Percentiles rank a stretch among this genome's conserved stretches.
These are phyloP conservation scores for Cyanoderma ruficeps DNA, from an alignment of 2,113 vertebrate species.

Conservation along the genomic window DNA sequence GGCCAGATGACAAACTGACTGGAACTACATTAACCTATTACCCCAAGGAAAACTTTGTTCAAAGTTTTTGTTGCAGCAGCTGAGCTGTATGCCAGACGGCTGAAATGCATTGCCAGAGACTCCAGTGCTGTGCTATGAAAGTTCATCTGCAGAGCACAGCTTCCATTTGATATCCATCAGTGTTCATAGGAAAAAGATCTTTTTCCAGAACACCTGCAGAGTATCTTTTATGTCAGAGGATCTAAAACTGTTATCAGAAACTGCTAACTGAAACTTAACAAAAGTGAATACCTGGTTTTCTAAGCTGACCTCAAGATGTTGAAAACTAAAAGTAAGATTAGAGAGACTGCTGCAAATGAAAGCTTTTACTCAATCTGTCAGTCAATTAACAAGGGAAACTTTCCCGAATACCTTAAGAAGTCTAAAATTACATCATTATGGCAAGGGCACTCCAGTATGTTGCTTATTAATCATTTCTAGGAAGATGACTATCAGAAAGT, in stretches of 20 bases:
- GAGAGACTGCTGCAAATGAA: background rate
- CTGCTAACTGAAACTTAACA: slow-evolving; percentile 29
- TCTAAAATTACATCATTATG: slow-evolving; percentile 23
- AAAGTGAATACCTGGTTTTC: background rate
- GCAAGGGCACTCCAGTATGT: background rate
- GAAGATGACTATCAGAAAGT: background rate
- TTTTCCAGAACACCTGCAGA: slow-evolving; percentile 40
- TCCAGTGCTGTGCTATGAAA: background rate
- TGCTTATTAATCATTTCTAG: slow-evolving; percentile 41
- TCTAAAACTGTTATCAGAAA: slow-evolving; percentile 7
- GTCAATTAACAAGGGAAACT: background rate
- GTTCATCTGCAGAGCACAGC: slow-evolving; percentile 25
- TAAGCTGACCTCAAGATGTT: background rate
- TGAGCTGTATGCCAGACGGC: slow-evolving; percentile 26
- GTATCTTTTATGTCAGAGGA: background rate
- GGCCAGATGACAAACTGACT: slow-evolving; percentile 41
- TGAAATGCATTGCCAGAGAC: slow-evolving; percentile 17
- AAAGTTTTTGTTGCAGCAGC: background rate
- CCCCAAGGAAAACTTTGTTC: slow-evolving; percentile 50
- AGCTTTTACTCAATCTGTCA: slow-evolving; percentile 24
- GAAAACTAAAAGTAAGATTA: background rate
- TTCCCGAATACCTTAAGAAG: background rate
- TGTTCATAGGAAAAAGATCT: background rate
- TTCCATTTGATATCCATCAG: slow-evolving; percentile 6
- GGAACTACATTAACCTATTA: slow-evolving; percentile 51